phyloP scores from a whole-genome alignment of 2,888 invertebrate genomes.

The Mechanitis mazaeus region DNA sequence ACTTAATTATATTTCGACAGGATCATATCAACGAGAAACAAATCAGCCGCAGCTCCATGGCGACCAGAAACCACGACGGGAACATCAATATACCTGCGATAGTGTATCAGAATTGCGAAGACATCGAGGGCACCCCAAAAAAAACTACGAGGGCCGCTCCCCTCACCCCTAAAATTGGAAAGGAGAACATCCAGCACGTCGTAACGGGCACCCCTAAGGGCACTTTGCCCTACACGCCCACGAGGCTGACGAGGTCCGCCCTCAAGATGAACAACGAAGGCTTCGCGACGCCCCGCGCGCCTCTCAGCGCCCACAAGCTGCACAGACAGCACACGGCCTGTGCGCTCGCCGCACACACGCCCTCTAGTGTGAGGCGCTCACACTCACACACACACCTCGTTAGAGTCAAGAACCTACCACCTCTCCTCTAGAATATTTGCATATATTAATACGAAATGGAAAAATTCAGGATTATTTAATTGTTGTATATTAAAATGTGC shows the following conservation, averaged over 20 bases:
- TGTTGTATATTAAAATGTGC: constrained; percentile 11
- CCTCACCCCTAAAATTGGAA: constrained; percentile 59
- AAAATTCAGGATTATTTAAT: neutral
- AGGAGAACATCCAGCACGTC: constrained; percentile 56
- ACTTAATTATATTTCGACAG: constrained; percentile 37
- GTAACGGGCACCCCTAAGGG: constrained; percentile 50
- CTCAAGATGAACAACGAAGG: constrained; percentile 57
- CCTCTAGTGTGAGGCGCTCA: constrained; percentile 55
- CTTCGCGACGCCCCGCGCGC: constrained; percentile 64
- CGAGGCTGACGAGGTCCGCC: constrained; percentile 59
- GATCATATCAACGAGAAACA: constrained; percentile 69
- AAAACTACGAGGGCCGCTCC: constrained; percentile 45
- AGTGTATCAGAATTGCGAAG: constrained; percentile 38
- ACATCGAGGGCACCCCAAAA: constrained; percentile 46
- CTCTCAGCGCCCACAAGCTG: constrained; percentile 55
- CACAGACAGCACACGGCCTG: constrained; percentile 53
- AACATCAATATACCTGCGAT: constrained; percentile 32
- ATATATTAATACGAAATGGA: constrained; percentile 11
- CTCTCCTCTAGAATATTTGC: constrained; percentile 43
- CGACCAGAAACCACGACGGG: constrained; percentile 40
- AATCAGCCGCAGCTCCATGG: constrained; percentile 75
- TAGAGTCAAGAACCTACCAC: constrained; percentile 59
- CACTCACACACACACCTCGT: constrained; percentile 60
- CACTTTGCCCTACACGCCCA: constrained; percentile 54
- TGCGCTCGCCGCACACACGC: constrained; percentile 45